A percentile compares a stretch with the other conserved stretches of the same genome.
Conservation (phyloP, 2,113 vertebrate genomes). For the Antechinus stuartii region DNA sequence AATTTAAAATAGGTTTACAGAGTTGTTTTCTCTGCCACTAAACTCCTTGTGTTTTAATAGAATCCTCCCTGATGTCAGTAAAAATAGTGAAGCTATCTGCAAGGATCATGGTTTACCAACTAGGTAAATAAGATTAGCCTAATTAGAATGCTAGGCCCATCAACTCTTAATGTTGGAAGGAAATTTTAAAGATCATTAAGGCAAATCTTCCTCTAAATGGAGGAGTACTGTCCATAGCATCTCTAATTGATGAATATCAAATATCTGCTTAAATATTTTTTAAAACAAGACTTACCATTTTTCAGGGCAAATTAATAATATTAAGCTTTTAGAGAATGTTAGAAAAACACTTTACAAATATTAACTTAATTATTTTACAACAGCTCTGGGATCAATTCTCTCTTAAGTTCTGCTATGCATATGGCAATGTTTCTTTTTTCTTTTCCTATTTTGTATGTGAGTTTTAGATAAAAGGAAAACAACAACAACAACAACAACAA, state of each 20-base stretch:
- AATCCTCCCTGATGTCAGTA: background rate
- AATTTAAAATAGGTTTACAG: background rate
- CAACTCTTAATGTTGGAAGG: background rate
- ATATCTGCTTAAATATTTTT: background rate
- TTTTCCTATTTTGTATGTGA: no score
- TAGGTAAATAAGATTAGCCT: background rate
- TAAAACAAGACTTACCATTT: background rate
- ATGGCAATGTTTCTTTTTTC: no score
- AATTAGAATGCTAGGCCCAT: background rate
- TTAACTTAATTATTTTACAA: background rate
- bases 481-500: no score
- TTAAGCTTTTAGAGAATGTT: background rate
- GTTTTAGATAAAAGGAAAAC: no score
- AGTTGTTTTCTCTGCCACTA: slow-evolving; percentile 13
- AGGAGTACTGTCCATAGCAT: background rate
- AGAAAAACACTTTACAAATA: background rate
- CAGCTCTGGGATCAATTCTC: background rate
- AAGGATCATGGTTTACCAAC: background rate
- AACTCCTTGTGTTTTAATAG: background rate
- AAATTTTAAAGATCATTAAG: background rate
- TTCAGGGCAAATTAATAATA: background rate
- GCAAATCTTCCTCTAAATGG: background rate
- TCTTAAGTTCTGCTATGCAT: no score
- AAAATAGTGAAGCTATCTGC: background rate
- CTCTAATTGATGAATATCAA: background rate